A percentile compares a stretch with the other conserved stretches of the same genome.
Conservation (phyloP, 2,113 vertebrate species). For the Chrysemys picta region DNA sequence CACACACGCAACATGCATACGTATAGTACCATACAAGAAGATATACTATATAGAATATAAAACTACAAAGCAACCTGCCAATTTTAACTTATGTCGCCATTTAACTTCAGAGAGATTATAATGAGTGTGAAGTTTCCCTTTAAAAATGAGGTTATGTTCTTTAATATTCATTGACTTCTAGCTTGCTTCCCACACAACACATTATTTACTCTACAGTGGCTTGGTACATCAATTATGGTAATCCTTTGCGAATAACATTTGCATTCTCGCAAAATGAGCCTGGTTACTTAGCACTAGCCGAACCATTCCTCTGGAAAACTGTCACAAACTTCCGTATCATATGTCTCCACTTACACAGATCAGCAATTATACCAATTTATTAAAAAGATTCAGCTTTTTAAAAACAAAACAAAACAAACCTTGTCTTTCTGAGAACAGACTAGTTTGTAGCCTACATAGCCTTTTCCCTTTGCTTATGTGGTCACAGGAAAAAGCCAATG, state of each 20-base stretch:
- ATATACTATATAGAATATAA: not conserved
- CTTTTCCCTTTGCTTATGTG: not conserved
- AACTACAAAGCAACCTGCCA: not conserved
- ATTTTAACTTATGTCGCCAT: not conserved
- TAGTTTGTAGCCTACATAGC: not conserved
- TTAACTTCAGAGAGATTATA: conserved; percentile 61
- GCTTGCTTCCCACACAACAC: conserved; percentile 76
- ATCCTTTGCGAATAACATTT: conserved; percentile 81
- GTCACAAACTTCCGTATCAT: conserved; percentile 78
- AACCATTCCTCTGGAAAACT: conserved; percentile 81
- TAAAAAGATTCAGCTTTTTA: not conserved
- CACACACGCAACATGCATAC: not conserved
- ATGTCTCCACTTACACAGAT: conserved; percentile 71
- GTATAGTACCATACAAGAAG: not conserved
- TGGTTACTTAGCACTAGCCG: conserved; percentile 74
- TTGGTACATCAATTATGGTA: conserved; percentile 84
- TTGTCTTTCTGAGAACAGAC: not conserved
- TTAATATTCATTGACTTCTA: conserved; percentile 83
- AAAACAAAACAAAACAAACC: not conserved
- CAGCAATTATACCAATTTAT: conserved; percentile 70
- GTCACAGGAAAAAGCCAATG: conserved; percentile 17
- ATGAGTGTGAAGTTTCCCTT: conserved; percentile 65
- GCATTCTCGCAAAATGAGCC: conserved; percentile 81
- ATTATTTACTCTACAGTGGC: conserved; percentile 81
- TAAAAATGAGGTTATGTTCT: conserved; percentile 77